These are phyloP conservation scores for Meiosimyza decipiens DNA, from an alignment of 2,888 invertebrate species.

Conservation along the genomic window DNA sequence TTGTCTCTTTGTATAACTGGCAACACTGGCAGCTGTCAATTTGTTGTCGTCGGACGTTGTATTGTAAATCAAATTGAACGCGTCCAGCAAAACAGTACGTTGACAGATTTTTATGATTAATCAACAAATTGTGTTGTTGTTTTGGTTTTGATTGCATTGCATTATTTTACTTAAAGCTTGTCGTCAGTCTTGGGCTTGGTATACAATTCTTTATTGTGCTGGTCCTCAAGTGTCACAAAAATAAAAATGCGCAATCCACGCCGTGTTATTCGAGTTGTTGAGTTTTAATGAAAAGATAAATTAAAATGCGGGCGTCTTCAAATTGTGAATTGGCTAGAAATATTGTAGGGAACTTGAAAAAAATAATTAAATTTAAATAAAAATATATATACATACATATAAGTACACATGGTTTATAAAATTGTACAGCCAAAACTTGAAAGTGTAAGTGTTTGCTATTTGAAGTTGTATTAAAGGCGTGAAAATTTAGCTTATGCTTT, in stretches of 20 bases:
- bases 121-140: conserved; percentile 23
- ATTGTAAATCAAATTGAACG: conserved; percentile 31
- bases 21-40: conserved; percentile 27
- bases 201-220: too few relatives aligned
- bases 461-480: not conserved
- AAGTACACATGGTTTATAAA: not conserved
- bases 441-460: not conserved
- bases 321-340: conserved; percentile 10
- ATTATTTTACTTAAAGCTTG: too few relatives aligned
- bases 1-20: not conserved
- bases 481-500: too few relatives aligned
- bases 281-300: conserved; percentile 23
- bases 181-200: too few relatives aligned
- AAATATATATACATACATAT: too few relatives aligned
- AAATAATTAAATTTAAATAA: too few relatives aligned
- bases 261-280: not conserved
- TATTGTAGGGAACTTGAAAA: not conserved
- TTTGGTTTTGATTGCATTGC: too few relatives aligned
- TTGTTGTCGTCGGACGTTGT: conserved; percentile 14
- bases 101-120: conserved; percentile 35
- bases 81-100: conserved; percentile 7
- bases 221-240: not conserved
- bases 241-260: conserved; percentile 20
- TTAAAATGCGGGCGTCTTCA: conserved; percentile 37
- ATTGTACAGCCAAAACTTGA: not conserved